Evolutionary conservation across 1,140 invertebrate genomes (phyloP).

Genomic region (Nasonia longicornis): DNA sequence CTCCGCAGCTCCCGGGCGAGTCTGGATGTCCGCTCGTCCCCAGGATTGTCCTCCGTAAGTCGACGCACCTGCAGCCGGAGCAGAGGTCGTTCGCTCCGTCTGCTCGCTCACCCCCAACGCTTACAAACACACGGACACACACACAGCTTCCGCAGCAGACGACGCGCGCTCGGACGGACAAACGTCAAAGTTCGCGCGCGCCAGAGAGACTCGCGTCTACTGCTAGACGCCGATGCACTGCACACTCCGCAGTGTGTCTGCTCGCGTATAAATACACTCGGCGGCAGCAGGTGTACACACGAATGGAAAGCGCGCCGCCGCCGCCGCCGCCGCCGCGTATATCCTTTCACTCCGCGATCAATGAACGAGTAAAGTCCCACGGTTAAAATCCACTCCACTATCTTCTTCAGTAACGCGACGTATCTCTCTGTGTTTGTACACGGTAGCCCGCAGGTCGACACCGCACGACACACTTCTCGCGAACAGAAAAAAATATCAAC

Average conservation of each 20-base stretch:
- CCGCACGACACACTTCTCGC: neutral
- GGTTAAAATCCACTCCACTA: too few relatives aligned
- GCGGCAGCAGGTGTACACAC: too few relatives aligned
- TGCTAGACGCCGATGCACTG: neutral
- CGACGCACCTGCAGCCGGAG: neutral
- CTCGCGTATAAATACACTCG: too few relatives aligned
- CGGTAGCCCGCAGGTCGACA: neutral
- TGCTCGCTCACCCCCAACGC: neutral
- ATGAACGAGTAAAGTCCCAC: too few relatives aligned
- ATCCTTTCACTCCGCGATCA: too few relatives aligned
- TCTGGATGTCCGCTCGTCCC: too few relatives aligned
- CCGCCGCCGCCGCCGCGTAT: too few relatives aligned
- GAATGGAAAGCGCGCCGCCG: neutral
- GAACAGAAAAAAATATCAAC: neutral
- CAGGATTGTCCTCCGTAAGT: too few relatives aligned
- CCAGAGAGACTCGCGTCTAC: neutral
- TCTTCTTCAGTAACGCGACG: too few relatives aligned
- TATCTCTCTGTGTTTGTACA: too few relatives aligned
- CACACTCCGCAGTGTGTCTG: neutral
- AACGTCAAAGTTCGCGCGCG: too few relatives aligned
- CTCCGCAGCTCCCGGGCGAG: neutral
- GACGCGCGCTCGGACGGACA: slow-evolving; percentile 13
- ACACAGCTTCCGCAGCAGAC: neutral
- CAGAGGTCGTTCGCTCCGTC: neutral
- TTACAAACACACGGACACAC: too few relatives aligned